Evolutionary conservation across 2,888 invertebrate genomes (phyloP).

Genomic region (Eristalinus sepulchralis): DNA sequence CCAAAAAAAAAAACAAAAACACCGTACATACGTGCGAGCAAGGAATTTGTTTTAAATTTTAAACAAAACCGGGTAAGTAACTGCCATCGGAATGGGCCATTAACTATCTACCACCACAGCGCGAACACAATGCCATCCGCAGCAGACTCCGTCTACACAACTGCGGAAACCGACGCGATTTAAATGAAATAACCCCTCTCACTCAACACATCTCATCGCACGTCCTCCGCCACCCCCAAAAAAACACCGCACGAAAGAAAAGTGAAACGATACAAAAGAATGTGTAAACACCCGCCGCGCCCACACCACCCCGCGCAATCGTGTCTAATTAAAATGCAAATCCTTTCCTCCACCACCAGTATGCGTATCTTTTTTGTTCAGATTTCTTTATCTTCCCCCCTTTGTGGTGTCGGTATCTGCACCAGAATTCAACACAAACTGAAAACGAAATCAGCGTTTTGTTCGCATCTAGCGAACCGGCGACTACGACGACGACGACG

Average conservation of each 20-base stretch:
- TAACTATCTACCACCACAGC: slow-evolving; percentile 26
- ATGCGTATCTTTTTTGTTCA: slow-evolving; percentile 10
- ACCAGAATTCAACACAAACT: slow-evolving; percentile 45
- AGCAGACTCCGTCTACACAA: slow-evolving; percentile 47
- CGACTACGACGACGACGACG: not conserved
- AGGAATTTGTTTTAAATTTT: slow-evolving; percentile 49
- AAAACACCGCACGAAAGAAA: slow-evolving; percentile 4
- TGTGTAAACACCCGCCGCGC: slow-evolving; percentile 45
- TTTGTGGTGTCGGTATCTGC: slow-evolving; percentile 1
- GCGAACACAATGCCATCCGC: slow-evolving; percentile 42
- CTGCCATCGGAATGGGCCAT: slow-evolving; percentile 36
- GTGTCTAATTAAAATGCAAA: slow-evolving; percentile 67
- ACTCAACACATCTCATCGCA: slow-evolving; percentile 20
- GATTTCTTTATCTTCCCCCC: not conserved
- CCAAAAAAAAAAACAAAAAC: not conserved
- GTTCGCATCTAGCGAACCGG: slow-evolving; percentile 16
- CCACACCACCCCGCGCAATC: slow-evolving; percentile 9
- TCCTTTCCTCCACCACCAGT: slow-evolving; percentile 34
- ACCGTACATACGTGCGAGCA: not conserved
- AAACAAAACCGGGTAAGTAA: slow-evolving; percentile 57
- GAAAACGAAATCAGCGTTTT: slow-evolving; percentile 47
- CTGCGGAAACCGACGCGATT: slow-evolving; percentile 43
- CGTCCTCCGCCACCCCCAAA: too few species aligned
- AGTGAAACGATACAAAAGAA: slow-evolving; percentile 51
- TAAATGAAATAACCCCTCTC: slow-evolving; percentile 47